Evolutionary conservation across 2,113 vertebrate species (phyloP), one percentile per base, ranked within the genome.

Genomic region (Centrocercus urophasianus): DNA sequence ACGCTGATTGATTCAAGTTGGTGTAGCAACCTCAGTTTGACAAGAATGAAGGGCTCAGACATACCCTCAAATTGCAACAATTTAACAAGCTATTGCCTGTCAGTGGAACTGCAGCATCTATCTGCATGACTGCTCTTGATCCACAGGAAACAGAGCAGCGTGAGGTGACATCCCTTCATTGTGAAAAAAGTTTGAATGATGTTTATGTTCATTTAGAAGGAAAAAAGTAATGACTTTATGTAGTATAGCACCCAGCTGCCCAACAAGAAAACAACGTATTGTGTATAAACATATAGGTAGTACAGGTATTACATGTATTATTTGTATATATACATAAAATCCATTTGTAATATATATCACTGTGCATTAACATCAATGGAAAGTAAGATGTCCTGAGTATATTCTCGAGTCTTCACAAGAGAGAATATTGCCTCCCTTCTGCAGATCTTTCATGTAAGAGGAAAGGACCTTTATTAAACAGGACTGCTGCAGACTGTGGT

Each of bases 381-480:
- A 86, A 91, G 13, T 32, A 75, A 83, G 27, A 57, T 48, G n/a
- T 54, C n/a, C 21, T 15, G 10, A 93, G 21, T 40, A 11, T 8
- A 65, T 47, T 75, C 72, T 9, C 45, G 61, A 88, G 34, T 32
- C 32, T 83, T 80, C 56, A 57, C 34, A 67, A 72, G 90, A 63
- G 28, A 76, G 28, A 61, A 83, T 27, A 50, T 32, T 67, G 17
- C 12, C 14, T 65, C 32, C 19, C 32, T 88, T 71, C n/a, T 61
- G 61, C 64, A 77, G 16, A 83, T 52, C 16, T 65, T 95, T 90
- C 45, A 93, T 88, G 60, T 5, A 69, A 56, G 79, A 83, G 47
- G 75, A 63, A 96, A 84, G 79, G 87, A 95, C 65, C 65, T 65
- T 91, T 60, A 94, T 90, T 86, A 91, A 87, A 91, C 40, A 54